Evolutionary conservation across 2,888 invertebrate genomes (phyloP).

Genomic region (Stenurella melanura): DNA sequence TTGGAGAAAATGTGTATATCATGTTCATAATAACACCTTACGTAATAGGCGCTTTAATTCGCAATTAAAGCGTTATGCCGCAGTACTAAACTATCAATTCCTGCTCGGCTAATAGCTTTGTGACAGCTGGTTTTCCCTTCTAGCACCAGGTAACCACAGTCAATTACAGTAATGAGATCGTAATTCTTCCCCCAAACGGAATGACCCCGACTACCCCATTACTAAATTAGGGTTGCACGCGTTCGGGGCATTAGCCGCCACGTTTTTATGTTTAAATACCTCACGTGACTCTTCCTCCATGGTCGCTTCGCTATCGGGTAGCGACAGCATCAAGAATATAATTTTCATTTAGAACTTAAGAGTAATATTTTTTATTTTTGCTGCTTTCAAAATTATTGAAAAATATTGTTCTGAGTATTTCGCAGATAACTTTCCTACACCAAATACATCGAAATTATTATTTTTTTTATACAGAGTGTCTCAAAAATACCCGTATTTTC

Average conservation of each 20-base stretch:
- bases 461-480: too few relatives aligned
- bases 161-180: constrained; percentile 64
- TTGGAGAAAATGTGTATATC: constrained; percentile 29
- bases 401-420: too few relatives aligned
- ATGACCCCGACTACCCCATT: constrained; percentile 60
- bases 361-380: not conserved
- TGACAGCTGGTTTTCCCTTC: constrained; percentile 42
- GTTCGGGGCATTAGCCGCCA: constrained; percentile 58
- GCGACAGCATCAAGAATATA: not conserved
- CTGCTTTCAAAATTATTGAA: too few relatives aligned
- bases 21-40: constrained; percentile 33
- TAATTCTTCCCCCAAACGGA: constrained; percentile 62
- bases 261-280: constrained; percentile 60
- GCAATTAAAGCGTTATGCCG: constrained; percentile 31
- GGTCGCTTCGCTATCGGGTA: constrained; percentile 5
- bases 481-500: too few relatives aligned
- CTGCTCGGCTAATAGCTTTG: constrained; percentile 37
- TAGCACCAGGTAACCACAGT: constrained; percentile 55
- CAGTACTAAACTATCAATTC: constrained; percentile 37
- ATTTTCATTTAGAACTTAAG: not conserved
- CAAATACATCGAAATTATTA: too few relatives aligned
- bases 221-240: constrained; percentile 63
- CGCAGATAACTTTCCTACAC: too few relatives aligned
- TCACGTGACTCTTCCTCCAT: constrained; percentile 54
- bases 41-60: constrained; percentile 32